Evolutionary conservation across 2,113 vertebrate genomes (phyloP), one percentile per base, ranked within the genome.

Genomic region (Bubalus kerabau): DNA sequence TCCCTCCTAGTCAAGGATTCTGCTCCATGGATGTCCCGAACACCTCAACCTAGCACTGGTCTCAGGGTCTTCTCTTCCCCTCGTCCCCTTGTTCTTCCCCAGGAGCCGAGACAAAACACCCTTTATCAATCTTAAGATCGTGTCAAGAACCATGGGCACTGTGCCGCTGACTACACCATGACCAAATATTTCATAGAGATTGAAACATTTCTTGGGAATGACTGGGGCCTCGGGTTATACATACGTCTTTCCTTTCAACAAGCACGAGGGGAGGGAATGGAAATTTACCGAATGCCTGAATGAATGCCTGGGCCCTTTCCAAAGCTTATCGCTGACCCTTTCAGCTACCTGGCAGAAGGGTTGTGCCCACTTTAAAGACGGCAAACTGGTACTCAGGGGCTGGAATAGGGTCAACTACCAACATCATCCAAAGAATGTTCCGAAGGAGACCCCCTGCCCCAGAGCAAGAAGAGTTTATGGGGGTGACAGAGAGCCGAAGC

Each of bases 111-210:
- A 87, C n/a, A 62, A 80, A 60, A 40, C 7, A 14, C 10, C 67
- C 17, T 59, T 64, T 43, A 14, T 54, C 23, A 32, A 48, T 50
- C 74, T 76, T 43, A 93, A 40, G 52, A 32, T 9, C 21, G 3
- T 23, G 50, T 67, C 88, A 62, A 64, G 81, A 87, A 48, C 28
- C 48, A 9, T 0, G 28, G 83, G 90, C 40, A 13, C 6, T 3
- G 10, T 6, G 81, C n/a, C 7, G 6, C 36, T 14, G 26, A 46
- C 11, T 76, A 28, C 8, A 14, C 1, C 32, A 17, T 3, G 1
- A 21, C 23, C 78, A 32, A 11, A 12, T 21, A 15, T 40, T 84
- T 80, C 89, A 48, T 7, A 52, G 59, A 14, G 54, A 21, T 1
- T 16, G 12, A 26, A 90, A 4, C 21, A 19, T 3, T 50, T 62